Percentiles rank a stretch among this genome's conserved stretches.
Evolutionary conservation across 1,140 invertebrate species (phyloP).

Genomic region (Anoplophora glabripennis): DNA sequence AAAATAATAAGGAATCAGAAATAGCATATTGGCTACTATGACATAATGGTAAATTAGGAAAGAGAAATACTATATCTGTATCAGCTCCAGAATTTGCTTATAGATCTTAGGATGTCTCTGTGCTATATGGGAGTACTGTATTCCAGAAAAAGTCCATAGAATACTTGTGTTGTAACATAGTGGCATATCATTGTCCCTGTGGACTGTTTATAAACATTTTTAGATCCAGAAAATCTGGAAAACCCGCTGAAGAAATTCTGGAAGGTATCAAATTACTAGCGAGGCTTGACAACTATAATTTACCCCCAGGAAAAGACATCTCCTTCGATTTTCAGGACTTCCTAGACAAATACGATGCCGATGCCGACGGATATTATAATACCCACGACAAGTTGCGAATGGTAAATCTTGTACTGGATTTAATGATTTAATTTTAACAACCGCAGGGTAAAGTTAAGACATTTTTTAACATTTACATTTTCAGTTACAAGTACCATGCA

Average conservation of each 20-base stretch:
- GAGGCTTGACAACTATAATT: slow-evolving; percentile 20
- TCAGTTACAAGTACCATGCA: slow-evolving; percentile 54
- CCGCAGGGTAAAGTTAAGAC: no score
- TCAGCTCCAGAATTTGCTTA: no score
- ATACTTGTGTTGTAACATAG: not conserved
- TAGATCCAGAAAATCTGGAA: slow-evolving; percentile 7
- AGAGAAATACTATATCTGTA: no score
- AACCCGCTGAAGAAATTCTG: slow-evolving; percentile 10
- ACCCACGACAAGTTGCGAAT: not conserved
- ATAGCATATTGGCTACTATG: no score
- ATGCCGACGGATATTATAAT: not conserved
- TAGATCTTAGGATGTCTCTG: no score
- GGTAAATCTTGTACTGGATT: not conserved
- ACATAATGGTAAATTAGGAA: no score
- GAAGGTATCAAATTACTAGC: slow-evolving; percentile 20
- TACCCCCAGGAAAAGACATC: not conserved
- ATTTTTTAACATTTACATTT: slow-evolving; percentile 5
- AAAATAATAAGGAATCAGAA: no score
- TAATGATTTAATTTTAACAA: no score
- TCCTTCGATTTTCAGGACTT: slow-evolving; percentile 19
- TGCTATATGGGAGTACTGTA: no score
- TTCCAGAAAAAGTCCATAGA: no score
- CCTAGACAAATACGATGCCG: slow-evolving; percentile 17
- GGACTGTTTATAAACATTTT: not conserved
- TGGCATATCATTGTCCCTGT: no score